Conservation (phyloP, 2,113 vertebrate species). For the Dasypus novemcinctus region DNA sequence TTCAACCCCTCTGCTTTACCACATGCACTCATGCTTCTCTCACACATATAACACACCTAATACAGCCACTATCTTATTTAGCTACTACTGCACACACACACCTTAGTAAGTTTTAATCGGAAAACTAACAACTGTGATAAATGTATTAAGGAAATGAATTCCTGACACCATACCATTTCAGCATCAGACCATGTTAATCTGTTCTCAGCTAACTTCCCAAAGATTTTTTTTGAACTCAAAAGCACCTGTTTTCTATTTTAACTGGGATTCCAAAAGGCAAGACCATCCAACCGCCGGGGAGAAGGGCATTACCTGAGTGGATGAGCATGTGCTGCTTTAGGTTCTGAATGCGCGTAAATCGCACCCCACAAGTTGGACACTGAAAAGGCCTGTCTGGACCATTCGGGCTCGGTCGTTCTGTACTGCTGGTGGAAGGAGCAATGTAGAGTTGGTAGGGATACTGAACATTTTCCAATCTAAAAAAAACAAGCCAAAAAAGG, state of each 20-base stretch:
- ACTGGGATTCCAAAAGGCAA: not conserved
- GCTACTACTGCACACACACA: not conserved
- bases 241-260: constrained; percentile 11
- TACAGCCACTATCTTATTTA: not conserved
- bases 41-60: not conserved
- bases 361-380: constrained; percentile 96
- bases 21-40: not conserved
- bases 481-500: constrained; percentile 77
- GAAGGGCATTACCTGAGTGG: constrained; percentile 93
- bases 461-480: constrained; percentile 95
- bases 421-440: constrained; percentile 94
- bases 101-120: not conserved
- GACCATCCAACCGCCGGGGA: not conserved
- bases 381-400: constrained; percentile 97
- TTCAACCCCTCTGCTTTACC: not conserved
- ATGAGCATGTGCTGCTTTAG: constrained; percentile 99
- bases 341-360: constrained; percentile 99
- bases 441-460: constrained; percentile 98
- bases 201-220: not conserved
- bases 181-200: not conserved
- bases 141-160: not conserved
- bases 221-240: not conserved
- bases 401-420: constrained; percentile 92
- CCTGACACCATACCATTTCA: not conserved
- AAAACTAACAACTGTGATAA: not conserved